Conservation (phyloP, 2,888 invertebrate genomes). For the Flexamia atlantica region DNA sequence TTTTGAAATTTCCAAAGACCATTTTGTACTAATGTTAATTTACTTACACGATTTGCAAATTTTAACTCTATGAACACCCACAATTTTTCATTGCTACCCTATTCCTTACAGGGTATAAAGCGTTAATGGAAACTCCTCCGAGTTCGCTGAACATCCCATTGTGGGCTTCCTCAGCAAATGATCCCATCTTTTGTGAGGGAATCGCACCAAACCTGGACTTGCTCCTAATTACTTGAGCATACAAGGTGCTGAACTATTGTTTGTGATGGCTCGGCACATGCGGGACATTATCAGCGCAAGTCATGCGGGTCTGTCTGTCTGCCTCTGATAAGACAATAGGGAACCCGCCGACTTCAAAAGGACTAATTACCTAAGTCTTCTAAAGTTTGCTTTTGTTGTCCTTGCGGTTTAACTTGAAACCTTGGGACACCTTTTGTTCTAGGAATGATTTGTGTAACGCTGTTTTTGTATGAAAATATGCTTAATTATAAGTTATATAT, state of each 20-base stretch:
- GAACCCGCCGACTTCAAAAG: slow-evolving; percentile 10
- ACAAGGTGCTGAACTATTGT: slow-evolving; percentile 35
- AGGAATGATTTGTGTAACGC: neutral
- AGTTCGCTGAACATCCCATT: neutral
- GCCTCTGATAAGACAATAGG: slow-evolving; percentile 31
- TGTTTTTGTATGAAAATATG: no score
- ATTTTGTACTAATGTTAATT: no score
- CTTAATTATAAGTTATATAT: no score
- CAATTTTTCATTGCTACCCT: no score
- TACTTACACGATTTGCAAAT: no score
- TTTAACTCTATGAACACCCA: no score
- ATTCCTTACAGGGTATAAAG: no score
- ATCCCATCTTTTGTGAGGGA: neutral
- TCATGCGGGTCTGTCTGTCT: slow-evolving; percentile 42
- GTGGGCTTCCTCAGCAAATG: neutral
- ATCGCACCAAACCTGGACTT: neutral
- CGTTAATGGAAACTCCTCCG: no score
- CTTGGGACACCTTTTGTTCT: neutral
- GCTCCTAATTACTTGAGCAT: slow-evolving; percentile 34
- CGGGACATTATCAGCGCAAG: slow-evolving; percentile 9
- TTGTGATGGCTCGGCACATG: slow-evolving; percentile 34
- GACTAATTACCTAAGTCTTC: slow-evolving; percentile 32
- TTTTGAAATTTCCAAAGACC: no score
- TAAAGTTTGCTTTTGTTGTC: slow-evolving; percentile 28
- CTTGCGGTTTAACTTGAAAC: slow-evolving; percentile 4